Evolutionary conservation across 2,888 invertebrate species (phyloP), one percentile per base, ranked within the genome.

Genomic region (Rhabditophanes sp.): DNA sequence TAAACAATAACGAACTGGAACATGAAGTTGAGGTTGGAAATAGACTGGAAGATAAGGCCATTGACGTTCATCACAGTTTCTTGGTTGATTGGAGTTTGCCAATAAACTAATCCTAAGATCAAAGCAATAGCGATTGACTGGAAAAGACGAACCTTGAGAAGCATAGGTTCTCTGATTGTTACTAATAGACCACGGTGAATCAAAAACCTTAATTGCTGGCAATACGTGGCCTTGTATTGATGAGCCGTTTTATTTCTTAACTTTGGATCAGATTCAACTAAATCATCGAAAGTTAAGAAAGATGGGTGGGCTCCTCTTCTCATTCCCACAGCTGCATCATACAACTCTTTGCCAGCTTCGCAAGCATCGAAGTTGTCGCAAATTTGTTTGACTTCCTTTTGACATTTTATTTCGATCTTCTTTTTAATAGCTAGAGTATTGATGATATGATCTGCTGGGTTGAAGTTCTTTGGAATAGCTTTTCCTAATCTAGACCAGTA

Each of bases 121-220:
- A 83, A 63, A 0, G 82, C 77, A 5, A 87, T 78, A 74, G 88
- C 88, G 55, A 83, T 72, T 14, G 84, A 82, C 69, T 90, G 87
- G 20, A 82, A 66, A 42, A 87, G 68, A 49, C 85, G 75, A 44
- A 87, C 82, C 77, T 79, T 79, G 44, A 88, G 77, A 19, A 90
- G 73, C 66, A 83, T 75, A 0, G 87, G 88, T 60, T 90, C 87
- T 62, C 88, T 80, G 33, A 82, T 75, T 25, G 81, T 78, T 20
- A 80, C 80, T 21, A 85, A 71, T 78, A 81, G 82, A n/a, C 82
- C 82, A 44, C 90, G 72, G 85, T 85, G 85, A 4, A 87, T 69
- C 1, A 93, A 78, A 0, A 82, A 83, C 1, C 76, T 68, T 66
- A 88, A 82, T 71, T 93, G 90, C 36, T 77, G 76, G 38, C 75